phyloP scores from a whole-genome alignment of 2,888 invertebrate species.

The Sthenelais limicola region DNA sequence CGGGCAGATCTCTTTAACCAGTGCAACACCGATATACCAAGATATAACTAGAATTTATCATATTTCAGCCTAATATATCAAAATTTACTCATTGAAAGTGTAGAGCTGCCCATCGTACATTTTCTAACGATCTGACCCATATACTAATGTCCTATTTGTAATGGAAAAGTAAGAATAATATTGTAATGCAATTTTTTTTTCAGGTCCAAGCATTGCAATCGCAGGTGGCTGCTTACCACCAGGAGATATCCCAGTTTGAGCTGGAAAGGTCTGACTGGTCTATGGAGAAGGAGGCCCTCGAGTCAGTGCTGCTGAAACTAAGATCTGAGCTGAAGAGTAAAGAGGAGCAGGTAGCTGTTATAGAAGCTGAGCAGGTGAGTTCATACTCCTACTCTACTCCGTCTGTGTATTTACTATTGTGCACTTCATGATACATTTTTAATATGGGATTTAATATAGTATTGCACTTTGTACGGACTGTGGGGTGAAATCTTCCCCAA shows the following conservation, averaged over 20 bases:
- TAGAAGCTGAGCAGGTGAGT: slow-evolving; percentile 57
- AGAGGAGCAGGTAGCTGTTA: slow-evolving; percentile 55
- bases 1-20: too few relatives aligned
- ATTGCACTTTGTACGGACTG: too few relatives aligned
- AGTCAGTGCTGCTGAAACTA: slow-evolving; percentile 62
- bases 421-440: too few relatives aligned
- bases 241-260: slow-evolving; percentile 63
- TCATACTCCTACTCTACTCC: not conserved
- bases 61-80: too few relatives aligned
- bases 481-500: too few relatives aligned
- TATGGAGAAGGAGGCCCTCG: slow-evolving; percentile 67
- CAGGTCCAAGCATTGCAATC: slow-evolving; percentile 51
- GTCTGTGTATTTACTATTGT: too few relatives aligned
- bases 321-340: slow-evolving; percentile 58
- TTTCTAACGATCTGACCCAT: too few relatives aligned
- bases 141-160: not conserved
- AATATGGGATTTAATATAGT: too few relatives aligned
- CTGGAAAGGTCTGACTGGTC: slow-evolving; percentile 63
- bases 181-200: not conserved
- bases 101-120: too few relatives aligned
- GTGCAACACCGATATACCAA: too few relatives aligned
- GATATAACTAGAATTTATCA: too few relatives aligned
- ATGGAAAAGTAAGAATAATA: slow-evolving; percentile 5
- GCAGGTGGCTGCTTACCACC: slow-evolving; percentile 57
- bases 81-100: too few relatives aligned